Percentiles rank a stretch among this genome's conserved stretches.
Conservation (phyloP, 2,888 invertebrate species). For the Odontothrips loti region DNA sequence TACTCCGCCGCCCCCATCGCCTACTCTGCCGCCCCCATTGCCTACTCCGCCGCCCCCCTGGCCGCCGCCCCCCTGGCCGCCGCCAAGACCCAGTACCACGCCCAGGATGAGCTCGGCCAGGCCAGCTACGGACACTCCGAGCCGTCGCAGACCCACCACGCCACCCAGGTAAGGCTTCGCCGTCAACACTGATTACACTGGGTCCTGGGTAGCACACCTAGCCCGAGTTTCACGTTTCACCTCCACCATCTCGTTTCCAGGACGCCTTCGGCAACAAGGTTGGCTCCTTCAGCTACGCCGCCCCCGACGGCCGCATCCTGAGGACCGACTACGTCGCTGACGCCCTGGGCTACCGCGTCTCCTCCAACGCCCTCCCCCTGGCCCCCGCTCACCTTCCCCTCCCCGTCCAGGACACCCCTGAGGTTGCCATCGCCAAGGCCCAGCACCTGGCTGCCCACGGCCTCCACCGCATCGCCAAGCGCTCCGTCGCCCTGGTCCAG, state of each 20-base stretch:
- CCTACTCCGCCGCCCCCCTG: constrained; percentile 39
- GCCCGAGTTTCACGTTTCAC: neutral
- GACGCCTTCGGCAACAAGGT: constrained; percentile 47
- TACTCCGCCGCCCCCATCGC: constrained; percentile 38
- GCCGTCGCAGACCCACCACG: constrained; percentile 46
- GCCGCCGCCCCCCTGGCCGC: constrained; percentile 39
- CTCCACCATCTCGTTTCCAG: constrained; percentile 37
- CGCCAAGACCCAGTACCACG: constrained; percentile 47
- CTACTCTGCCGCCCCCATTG: constrained; percentile 41
- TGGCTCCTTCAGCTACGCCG: constrained; percentile 49
- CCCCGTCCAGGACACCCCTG: constrained; percentile 40
- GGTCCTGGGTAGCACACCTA: neutral
- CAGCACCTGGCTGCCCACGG: constrained; percentile 47
- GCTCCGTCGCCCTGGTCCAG: constrained; percentile 39
- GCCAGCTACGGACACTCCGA: constrained; percentile 47
- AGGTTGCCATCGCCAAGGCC: constrained; percentile 48
- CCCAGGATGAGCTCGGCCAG: constrained; percentile 48
- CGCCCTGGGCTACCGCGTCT: constrained; percentile 47
- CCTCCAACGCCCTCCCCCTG: constrained; percentile 47
- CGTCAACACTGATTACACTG: neutral
- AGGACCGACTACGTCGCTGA: constrained; percentile 49
- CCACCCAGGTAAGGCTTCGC: constrained; percentile 41
- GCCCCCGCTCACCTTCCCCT: constrained; percentile 38
- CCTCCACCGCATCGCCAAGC: constrained; percentile 40
- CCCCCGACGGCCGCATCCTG: constrained; percentile 48